These are phyloP conservation scores for Sus cebifrons DNA, from an alignment of 2,797 vertebrate genomes.

Conservation along the genomic window DNA sequence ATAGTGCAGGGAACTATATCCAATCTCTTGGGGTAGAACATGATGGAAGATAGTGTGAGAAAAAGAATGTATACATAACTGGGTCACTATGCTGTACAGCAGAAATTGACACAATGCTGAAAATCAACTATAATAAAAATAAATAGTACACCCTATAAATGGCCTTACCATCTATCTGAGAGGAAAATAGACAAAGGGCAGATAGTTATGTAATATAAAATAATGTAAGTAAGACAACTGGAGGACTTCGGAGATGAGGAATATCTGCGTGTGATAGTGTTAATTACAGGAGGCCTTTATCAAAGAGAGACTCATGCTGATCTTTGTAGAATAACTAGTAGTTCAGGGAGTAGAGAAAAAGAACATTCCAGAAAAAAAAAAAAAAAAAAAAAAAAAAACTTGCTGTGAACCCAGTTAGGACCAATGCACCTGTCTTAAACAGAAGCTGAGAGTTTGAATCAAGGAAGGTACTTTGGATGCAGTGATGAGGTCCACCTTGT, in stretches of 20 bases:
- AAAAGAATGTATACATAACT: too few relatives aligned
- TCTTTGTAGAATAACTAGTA: conserved; percentile 30
- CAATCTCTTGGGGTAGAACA: too few relatives aligned
- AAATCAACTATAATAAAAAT: too few relatives aligned
- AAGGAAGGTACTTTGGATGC: neutral
- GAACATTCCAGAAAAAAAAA: conserved; percentile 2
- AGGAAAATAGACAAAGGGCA: neutral
- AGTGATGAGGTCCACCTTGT: neutral
- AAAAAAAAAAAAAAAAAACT: neutral
- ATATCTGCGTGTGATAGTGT: neutral
- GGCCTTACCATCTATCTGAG: neutral
- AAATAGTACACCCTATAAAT: neutral
- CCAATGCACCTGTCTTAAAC: neutral
- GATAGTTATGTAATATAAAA: conserved; percentile 40
- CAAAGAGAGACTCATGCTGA: neutral
- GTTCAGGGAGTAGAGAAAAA: conserved; percentile 15
- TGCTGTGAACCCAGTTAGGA: neutral
- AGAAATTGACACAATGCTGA: too few relatives aligned
- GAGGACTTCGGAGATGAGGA: neutral
- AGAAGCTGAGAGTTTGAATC: neutral
- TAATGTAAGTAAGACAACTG: neutral
- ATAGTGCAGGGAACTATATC: too few relatives aligned
- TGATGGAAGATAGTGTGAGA: too few relatives aligned
- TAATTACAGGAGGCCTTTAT: neutral
- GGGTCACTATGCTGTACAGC: too few relatives aligned